Evolutionary conservation across 1,140 invertebrate species (phyloP).

Genomic region (Riptortus pedestris): DNA sequence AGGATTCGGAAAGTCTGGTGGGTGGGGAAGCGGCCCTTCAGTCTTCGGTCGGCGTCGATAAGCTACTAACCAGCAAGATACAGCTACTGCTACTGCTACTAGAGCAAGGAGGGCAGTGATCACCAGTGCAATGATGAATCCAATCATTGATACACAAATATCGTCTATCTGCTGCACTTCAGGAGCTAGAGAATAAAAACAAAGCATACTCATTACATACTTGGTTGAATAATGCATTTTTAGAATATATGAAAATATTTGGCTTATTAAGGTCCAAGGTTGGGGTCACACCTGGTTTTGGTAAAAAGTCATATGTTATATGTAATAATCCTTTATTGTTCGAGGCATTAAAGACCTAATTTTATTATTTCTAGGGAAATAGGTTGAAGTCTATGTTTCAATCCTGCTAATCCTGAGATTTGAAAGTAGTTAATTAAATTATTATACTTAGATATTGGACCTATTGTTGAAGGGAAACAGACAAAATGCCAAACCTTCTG

Average conservation of each 20-base stretch:
- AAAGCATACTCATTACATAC: not conserved
- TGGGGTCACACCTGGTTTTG: too few relatives aligned
- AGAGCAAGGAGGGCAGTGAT: constrained; percentile 82
- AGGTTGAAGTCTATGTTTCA: too few relatives aligned
- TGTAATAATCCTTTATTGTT: too few relatives aligned
- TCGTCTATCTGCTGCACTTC: constrained; percentile 61
- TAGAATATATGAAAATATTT: not conserved
- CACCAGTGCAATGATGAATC: constrained; percentile 81
- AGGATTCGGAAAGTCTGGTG: constrained; percentile 88
- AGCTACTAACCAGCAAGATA: constrained; percentile 90
- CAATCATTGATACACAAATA: constrained; percentile 86
- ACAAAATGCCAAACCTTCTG: too few relatives aligned
- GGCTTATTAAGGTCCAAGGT: not conserved
- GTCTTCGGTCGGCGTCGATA: constrained; percentile 75
- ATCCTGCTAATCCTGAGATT: too few relatives aligned
- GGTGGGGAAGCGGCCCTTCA: constrained; percentile 81
- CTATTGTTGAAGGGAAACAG: too few relatives aligned
- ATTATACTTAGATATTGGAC: too few relatives aligned
- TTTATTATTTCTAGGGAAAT: too few relatives aligned
- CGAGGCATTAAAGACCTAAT: too few relatives aligned
- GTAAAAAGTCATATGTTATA: too few relatives aligned
- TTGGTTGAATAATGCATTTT: not conserved
- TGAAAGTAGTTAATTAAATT: too few relatives aligned
- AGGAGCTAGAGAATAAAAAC: constrained; percentile 44
- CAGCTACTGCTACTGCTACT: constrained; percentile 84